Conservation (phyloP, 2,888 invertebrate genomes). For the Drosophila nigricruria region DNA sequence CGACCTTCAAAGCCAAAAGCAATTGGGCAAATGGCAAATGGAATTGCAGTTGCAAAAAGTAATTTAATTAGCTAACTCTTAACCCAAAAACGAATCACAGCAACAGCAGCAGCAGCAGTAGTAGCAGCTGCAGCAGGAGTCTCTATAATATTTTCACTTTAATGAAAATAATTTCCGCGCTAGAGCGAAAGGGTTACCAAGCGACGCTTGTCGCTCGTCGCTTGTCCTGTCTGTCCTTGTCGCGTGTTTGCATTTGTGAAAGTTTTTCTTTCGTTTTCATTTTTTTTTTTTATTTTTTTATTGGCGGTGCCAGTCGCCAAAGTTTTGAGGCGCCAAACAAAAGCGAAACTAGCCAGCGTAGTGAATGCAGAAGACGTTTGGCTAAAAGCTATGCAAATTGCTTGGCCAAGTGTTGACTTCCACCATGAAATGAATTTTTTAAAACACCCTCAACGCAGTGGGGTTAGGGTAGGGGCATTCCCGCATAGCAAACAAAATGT, state of each 20-base stretch:
- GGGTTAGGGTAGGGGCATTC: neutral
- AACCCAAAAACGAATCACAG: constrained; percentile 48
- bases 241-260: constrained; percentile 58
- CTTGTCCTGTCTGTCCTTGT: constrained; percentile 2
- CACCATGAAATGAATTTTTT: constrained; percentile 49
- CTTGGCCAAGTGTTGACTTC: constrained; percentile 65
- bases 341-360: constrained; percentile 43
- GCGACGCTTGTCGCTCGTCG: constrained; percentile 9
- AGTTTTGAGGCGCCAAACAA: constrained; percentile 73
- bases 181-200: constrained; percentile 46
- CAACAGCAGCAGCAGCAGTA: neutral
- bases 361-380: constrained; percentile 24
- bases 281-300: constrained; percentile 18
- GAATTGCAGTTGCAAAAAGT: constrained; percentile 74
- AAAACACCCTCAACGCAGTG: neutral
- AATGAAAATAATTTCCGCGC: constrained; percentile 61
- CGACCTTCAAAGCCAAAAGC: constrained; percentile 74
- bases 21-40: constrained; percentile 50
- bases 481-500: neutral
- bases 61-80: constrained; percentile 73
- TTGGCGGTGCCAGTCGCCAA: constrained; percentile 70
- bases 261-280: constrained; percentile 33
- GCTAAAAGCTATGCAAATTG: constrained; percentile 75
- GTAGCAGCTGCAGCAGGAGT: constrained; percentile 8
- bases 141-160: constrained; percentile 46